Conservation (phyloP, 2,797 vertebrate genomes). For the Pipistrellus pygmaeus region DNA sequence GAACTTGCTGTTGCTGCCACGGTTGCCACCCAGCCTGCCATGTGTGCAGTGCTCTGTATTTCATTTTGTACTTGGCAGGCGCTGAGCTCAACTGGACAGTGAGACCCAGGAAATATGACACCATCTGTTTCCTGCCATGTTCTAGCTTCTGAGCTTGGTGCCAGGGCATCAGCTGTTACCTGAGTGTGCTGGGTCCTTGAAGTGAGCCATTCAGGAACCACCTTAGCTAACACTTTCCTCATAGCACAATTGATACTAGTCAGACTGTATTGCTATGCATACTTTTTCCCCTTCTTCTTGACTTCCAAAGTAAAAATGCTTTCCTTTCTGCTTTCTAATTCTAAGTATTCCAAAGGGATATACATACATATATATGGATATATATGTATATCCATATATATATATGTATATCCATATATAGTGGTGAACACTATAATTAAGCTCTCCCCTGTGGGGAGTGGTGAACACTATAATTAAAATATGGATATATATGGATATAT, state of each 20-base stretch:
- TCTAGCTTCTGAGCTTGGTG: conserved; percentile 40
- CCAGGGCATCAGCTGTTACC: conserved; percentile 74
- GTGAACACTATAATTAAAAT: too few relatives aligned
- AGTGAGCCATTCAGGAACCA: conserved; percentile 65
- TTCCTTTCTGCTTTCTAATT: conserved; percentile 19
- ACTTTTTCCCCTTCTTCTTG: neutral
- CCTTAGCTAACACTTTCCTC: conserved; percentile 10
- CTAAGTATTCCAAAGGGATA: neutral
- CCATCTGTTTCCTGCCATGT: conserved; percentile 83
- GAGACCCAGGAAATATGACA: conserved; percentile 79
- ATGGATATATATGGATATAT: too few relatives aligned
- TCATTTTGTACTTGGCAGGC: conserved; percentile 77
- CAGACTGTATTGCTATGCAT: neutral
- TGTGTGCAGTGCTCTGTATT: conserved; percentile 3
- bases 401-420: too few relatives aligned
- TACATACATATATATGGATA: neutral
- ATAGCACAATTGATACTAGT: neutral
- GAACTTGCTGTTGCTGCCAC: neutral
- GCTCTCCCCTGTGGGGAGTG: too few relatives aligned
- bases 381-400: neutral
- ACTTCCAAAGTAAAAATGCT: neutral
- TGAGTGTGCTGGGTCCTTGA: conserved; percentile 30
- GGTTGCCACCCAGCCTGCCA: neutral
- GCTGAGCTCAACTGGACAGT: conserved; percentile 73
- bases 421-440: too few relatives aligned